Evolutionary conservation across 1,140 invertebrate species (phyloP).

Genomic region (Watersipora subatra): DNA sequence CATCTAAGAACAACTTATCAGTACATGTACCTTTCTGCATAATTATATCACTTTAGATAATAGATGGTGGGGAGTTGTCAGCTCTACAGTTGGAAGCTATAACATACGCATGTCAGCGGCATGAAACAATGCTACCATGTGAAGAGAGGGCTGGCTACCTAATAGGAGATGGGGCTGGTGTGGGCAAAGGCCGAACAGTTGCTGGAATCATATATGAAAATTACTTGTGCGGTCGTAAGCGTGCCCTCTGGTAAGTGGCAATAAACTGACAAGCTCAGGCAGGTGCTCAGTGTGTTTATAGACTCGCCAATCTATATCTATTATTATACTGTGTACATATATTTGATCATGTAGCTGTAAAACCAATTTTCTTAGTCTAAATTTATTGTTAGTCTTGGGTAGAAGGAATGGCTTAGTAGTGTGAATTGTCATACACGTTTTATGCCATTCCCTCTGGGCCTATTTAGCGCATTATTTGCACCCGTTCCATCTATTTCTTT

Average conservation of each 20-base stretch:
- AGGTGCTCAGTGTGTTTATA: not conserved
- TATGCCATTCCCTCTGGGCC: too few species aligned
- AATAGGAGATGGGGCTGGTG: slow-evolving; percentile 95
- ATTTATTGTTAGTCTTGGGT: too few species aligned
- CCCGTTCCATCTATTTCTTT: too few species aligned
- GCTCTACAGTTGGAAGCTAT: slow-evolving; percentile 93
- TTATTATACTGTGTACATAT: too few species aligned
- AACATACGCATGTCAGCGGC: slow-evolving; percentile 86
- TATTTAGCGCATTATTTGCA: too few species aligned
- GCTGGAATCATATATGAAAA: slow-evolving; percentile 98
- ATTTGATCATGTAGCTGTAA: too few species aligned
- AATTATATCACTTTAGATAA: too few species aligned
- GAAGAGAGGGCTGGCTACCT: slow-evolving; percentile 85
- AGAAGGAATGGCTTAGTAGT: too few species aligned
- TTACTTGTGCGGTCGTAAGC: slow-evolving; percentile 78
- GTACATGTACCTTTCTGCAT: too few species aligned
- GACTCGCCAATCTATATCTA: not conserved
- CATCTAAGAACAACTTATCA: too few species aligned
- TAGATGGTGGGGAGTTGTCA: slow-evolving; percentile 72
- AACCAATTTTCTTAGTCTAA: too few species aligned
- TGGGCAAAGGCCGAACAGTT: slow-evolving; percentile 96
- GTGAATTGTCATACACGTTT: too few species aligned
- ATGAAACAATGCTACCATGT: slow-evolving; percentile 78
- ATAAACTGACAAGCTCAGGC: not conserved
- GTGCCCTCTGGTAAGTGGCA: slow-evolving; percentile 67